Evolutionary conservation across 2,797 vertebrate genomes (phyloP).

Genomic region (Cynopterus sphinx): DNA sequence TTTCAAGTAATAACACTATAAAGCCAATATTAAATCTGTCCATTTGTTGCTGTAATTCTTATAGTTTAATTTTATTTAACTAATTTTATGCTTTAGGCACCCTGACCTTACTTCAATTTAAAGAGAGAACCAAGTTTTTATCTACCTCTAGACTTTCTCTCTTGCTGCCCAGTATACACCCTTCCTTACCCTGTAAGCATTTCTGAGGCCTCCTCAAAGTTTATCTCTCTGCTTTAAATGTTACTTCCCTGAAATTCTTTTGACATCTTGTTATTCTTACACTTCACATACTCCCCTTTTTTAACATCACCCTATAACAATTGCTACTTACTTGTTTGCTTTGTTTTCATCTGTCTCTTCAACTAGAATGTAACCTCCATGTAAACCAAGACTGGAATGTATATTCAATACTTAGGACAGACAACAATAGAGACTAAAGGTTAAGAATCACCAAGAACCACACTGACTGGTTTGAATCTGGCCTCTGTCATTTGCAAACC

Average conservation of each 20-base stretch:
- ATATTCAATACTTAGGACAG: background rate
- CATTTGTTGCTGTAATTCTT: background rate
- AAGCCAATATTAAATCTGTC: background rate
- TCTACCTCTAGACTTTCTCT: background rate
- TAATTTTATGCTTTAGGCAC: background rate
- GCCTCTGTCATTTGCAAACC: background rate
- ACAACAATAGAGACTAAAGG: background rate
- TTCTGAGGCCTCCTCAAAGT: background rate
- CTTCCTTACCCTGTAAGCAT: background rate
- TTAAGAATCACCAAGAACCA: background rate
- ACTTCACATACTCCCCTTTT: background rate
- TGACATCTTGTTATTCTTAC: background rate
- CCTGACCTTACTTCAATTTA: background rate
- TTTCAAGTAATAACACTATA: background rate
- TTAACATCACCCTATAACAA: background rate
- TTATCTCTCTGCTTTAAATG: background rate
- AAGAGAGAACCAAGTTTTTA: background rate
- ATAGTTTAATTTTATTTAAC: background rate
- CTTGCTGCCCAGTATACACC: background rate
- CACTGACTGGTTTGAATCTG: background rate
- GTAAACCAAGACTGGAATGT: background rate
- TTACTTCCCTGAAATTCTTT: background rate
- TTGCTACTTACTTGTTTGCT: background rate
- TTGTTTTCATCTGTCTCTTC: conserved; percentile 12
- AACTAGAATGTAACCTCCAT: background rate